Evolutionary conservation across 2,113 vertebrate genomes (phyloP).

Genomic region (Cynopterus brachyotis): DNA sequence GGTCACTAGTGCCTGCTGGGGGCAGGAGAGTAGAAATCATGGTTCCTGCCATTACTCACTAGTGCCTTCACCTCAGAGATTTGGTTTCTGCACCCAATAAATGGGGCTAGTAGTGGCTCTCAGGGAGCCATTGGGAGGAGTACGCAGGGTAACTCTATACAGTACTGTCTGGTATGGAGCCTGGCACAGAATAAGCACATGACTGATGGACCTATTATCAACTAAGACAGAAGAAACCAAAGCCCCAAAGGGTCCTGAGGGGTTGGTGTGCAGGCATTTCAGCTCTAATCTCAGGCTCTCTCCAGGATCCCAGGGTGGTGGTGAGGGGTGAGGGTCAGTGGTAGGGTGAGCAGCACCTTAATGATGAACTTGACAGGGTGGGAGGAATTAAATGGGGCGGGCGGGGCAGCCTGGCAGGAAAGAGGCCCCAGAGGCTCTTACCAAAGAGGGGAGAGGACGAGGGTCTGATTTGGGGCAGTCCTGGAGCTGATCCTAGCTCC

Average conservation of each 20-base stretch:
- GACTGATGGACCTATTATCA: not conserved
- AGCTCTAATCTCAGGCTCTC: not conserved
- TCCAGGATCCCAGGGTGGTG: rapidly evolving
- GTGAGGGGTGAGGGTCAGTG: rapidly evolving
- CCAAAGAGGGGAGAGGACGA: rapidly evolving
- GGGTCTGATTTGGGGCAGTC: not conserved
- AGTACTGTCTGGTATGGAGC: not conserved
- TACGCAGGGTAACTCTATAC: not conserved
- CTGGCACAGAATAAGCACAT: rapidly evolving
- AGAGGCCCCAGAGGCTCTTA: not conserved
- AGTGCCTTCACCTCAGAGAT: not conserved
- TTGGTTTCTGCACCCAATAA: not conserved
- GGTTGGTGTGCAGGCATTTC: not conserved
- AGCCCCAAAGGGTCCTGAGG: not conserved
- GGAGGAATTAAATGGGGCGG: not conserved
- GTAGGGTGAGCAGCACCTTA: not conserved
- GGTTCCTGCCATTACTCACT: not conserved
- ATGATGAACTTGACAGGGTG: not conserved
- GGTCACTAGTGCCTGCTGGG: not conserved
- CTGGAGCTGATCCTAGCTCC: not conserved
- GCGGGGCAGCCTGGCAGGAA: not conserved
- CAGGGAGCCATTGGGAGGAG: not conserved
- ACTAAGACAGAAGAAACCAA: not conserved
- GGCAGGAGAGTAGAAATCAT: not conserved
- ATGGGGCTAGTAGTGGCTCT: not conserved